phyloP scores from a whole-genome alignment of 2,888 invertebrate genomes.

The Andrena minutula region DNA sequence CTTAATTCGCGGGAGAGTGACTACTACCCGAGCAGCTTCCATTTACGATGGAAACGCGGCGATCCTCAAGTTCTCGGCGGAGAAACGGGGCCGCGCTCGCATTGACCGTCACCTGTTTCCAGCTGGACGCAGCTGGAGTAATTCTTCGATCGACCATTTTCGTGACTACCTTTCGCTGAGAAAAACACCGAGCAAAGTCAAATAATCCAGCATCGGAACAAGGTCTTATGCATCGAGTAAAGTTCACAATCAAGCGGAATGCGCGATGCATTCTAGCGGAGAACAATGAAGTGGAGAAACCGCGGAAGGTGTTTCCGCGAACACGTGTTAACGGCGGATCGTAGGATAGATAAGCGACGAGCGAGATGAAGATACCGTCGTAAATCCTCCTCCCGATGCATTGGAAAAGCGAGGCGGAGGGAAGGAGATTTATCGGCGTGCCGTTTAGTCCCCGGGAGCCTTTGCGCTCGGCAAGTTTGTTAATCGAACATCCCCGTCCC shows the following conservation, averaged over 20 bases:
- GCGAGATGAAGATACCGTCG: not conserved
- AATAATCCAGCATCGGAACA: not conserved
- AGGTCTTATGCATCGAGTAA: not conserved
- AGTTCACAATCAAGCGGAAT: not conserved
- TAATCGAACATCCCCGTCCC: slow-evolving; percentile 5
- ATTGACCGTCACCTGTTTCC: slow-evolving; percentile 24
- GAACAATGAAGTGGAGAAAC: not conserved
- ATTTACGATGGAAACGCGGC: not conserved
- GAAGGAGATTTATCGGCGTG: slow-evolving; percentile 4
- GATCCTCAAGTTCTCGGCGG: not conserved
- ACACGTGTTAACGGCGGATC: not conserved
- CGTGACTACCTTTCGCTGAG: too few species aligned
- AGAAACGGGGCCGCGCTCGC: slow-evolving; percentile 28
- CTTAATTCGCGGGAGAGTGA: slow-evolving; percentile 1
- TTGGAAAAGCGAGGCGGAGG: not conserved
- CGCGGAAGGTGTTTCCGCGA: not conserved
- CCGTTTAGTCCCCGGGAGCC: not conserved
- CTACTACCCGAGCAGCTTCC: not conserved
- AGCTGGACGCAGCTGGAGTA: too few species aligned
- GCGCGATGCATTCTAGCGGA: not conserved
- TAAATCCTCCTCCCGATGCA: slow-evolving; percentile 2
- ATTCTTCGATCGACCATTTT: not conserved
- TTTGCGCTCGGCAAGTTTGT: slow-evolving; percentile 3
- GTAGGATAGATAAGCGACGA: slow-evolving; percentile 1
- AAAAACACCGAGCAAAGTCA: not conserved